Evolutionary conservation across 2,797 vertebrate genomes (phyloP).

Genomic region (Dicrostonyx torquatus): DNA sequence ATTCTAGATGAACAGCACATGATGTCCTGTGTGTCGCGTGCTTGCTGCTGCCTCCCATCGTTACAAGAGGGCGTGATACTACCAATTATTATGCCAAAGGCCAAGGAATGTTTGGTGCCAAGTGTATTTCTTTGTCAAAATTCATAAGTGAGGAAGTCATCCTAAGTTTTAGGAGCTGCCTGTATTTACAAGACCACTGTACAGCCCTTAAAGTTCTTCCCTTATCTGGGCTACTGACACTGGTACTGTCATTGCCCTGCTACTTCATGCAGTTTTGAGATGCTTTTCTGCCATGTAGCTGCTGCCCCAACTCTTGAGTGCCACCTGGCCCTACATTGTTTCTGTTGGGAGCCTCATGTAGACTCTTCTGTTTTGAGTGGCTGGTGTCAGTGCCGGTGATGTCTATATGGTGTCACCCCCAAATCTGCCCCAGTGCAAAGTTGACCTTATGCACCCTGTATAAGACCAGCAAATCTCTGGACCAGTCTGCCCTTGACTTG

Average conservation of each 20-base stretch:
- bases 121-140: not conserved
- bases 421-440: not conserved
- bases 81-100: not conserved
- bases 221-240: not conserved
- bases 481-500: not conserved
- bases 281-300: not conserved
- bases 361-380: no score
- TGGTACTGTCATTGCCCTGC: no score
- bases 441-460: not conserved
- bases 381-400: not conserved
- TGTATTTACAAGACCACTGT: not conserved
- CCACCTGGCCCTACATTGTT: not conserved
- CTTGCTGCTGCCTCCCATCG: not conserved
- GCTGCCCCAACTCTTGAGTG: rapidly evolving
- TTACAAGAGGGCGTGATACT: not conserved
- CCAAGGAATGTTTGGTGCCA: not conserved
- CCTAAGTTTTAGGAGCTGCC: not conserved
- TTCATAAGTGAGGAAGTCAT: not conserved
- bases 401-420: not conserved
- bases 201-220: not conserved
- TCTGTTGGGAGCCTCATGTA: not conserved
- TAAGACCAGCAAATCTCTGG: not conserved
- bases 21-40: not conserved
- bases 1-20: not conserved
- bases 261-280: not conserved